Evolutionary conservation across 1,140 invertebrate species (phyloP), one percentile per base, ranked within the genome.

Genomic region (Eumaeus atala): DNA sequence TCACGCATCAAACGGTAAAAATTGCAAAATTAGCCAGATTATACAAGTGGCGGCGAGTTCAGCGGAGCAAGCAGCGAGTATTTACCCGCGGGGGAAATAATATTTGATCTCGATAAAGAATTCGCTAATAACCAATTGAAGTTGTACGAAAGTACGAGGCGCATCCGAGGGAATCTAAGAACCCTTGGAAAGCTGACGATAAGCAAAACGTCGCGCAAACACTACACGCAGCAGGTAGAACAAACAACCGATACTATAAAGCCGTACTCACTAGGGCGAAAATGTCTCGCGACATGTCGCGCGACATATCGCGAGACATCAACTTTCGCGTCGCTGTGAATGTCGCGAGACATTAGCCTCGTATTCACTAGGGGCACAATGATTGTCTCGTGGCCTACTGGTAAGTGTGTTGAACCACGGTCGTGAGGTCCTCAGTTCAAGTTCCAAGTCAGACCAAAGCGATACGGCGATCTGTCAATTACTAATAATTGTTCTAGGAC

Each of bases 131-230:
- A 17, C 40, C 40, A 16, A 16, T 17, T 16, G 40, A 44, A n/a
- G 38, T 14, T n/a, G 12, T 38, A 42, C 37, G 28, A 9, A 10
- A 21, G 51, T 33, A 12, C 38, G 18, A n/a, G 51, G 37, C 38
- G 51, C 48, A 49, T 34, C 48, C 34, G 48, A 49, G 8, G 21
- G 12, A 49, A 49, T 49, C 34, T 49, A 21, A 48, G 47, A 48
- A 48, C 47, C 21, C 47, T 48, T 48, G 18, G 47, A 16, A 33
- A 48, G 11, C 51, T 53, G 18, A 40, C 40, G 40, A 17, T 18
- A 28, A 38, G 17, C 28, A 40, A 28, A 33, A n/a, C 18, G 16
- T 34, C 28, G 18, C 9, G 51, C 38, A 53, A 44, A 53, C 38
- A 44, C 38, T 53, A 44, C 18, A 44, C 33, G 6, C 48, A 33